Evolutionary conservation across 2,113 vertebrate species (phyloP), one percentile per base, ranked within the genome.

Genomic region (Reinhardtius hippoglossoides): DNA sequence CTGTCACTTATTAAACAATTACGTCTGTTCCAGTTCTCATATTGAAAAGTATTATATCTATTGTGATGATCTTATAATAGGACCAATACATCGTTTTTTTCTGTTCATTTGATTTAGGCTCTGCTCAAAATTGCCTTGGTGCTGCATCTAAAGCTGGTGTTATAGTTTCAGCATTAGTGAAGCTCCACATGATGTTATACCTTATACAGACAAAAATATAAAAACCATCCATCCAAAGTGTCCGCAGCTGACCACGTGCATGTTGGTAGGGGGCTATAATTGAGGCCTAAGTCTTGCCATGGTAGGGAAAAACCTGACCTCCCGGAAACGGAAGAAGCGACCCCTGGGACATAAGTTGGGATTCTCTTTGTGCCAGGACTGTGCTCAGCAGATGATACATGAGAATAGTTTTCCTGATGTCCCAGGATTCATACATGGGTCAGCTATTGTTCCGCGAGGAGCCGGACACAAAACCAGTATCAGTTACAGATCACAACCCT

Each of bases 401-500:
- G 31, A 71, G 46, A 63, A 60, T 20, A 68, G 27, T 18, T 52
- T 27, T 68, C 21, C 26, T 54, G 12, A n/a, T 73, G 35, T 79
- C 61, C 54, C 54, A 69, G 64, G 74, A 77, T 62, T 76, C 44
- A 54, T 20, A 26, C 37, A 0, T 13, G 23, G 24, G 31, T 74
- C 57, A 31, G 9, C 50, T 9, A 46, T 60, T 75, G 79, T 72
- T 65, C 37, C 52, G 59, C 78, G 72, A 70, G 61, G 57, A 76
- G 37, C 48, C n/a, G n/a, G 20, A 48, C 54, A 59, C 62, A 18
- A 80, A 71, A 37, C 46, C 60, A 16, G 69, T 54, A 59, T 82
- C 46, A 4, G 61, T 87, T 73, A 78, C 80, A 76, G 40, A 73
- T 85, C 67, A 64, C 59, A 48, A 27, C 40, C 59, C 16, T 24